Evolutionary conservation across 2,113 vertebrate species (phyloP).

Genomic region (Datnioides undecimradiatus): DNA sequence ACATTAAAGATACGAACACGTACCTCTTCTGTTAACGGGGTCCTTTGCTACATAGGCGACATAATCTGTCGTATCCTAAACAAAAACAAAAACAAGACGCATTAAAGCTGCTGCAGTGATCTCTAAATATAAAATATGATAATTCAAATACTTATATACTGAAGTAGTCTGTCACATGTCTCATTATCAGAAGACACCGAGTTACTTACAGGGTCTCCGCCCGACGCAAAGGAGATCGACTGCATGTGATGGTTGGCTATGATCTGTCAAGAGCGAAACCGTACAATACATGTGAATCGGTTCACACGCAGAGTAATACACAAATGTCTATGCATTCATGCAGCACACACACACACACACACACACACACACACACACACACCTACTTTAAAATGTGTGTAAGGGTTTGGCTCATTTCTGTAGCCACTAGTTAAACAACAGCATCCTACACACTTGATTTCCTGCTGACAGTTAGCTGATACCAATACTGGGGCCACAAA

Average conservation of each 20-base stretch:
- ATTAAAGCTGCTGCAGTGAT: background rate
- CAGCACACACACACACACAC: background rate
- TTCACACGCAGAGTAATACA: constrained; percentile 44
- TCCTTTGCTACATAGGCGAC: constrained; percentile 99
- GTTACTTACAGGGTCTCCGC: constrained; percentile 94
- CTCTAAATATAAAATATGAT: background rate
- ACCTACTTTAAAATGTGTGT: background rate
- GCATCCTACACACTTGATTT: background rate
- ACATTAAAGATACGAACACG: constrained; percentile 8
- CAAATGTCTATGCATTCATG: background rate
- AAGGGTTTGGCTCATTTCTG: background rate
- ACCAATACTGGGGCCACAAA: too few species aligned
- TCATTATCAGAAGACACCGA: background rate
- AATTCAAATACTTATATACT: too few species aligned
- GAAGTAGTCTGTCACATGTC: too few species aligned
- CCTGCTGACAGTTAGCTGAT: too few species aligned
- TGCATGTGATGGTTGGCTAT: constrained; percentile 99
- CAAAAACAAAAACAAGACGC: constrained; percentile 13
- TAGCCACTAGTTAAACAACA: background rate
- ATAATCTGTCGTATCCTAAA: constrained; percentile 95
- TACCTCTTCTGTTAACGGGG: constrained; percentile 98
- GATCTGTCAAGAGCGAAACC: constrained; percentile 86
- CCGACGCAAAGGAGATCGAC: constrained; percentile 98
- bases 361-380: background rate
- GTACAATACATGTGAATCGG: background rate